Conservation (phyloP, 2,888 invertebrate species). For the Diaphora mendica region DNA sequence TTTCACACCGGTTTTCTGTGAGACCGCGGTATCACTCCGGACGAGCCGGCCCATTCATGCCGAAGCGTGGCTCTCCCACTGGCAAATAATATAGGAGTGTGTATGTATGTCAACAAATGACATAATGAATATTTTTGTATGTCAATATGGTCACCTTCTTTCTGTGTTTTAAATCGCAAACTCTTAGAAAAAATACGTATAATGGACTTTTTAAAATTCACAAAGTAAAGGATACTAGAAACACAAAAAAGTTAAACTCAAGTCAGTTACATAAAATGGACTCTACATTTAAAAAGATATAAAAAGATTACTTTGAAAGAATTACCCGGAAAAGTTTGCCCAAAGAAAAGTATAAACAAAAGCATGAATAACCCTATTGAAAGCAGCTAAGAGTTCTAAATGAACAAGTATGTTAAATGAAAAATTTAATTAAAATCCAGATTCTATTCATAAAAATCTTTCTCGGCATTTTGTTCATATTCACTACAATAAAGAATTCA, state of each 20-base stretch:
- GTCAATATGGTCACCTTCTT: no score
- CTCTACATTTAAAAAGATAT: constrained; percentile 17
- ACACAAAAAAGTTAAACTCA: not conserved
- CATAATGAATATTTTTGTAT: no score
- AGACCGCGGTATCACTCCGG: no score
- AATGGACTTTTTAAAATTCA: not conserved
- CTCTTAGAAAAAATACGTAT: no score
- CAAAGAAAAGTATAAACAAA: constrained; percentile 37
- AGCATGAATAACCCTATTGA: constrained; percentile 33
- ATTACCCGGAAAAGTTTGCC: constrained; percentile 17
- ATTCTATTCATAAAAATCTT: constrained; percentile 39
- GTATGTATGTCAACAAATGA: no score
- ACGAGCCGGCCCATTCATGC: no score
- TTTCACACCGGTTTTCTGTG: no score
- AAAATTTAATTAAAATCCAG: constrained; percentile 52
- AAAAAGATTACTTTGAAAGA: constrained; percentile 26
- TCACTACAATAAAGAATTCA: constrained; percentile 25
- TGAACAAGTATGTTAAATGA: constrained; percentile 49
- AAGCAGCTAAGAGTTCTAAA: constrained; percentile 41
- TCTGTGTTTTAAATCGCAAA: no score
- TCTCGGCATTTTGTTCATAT: constrained; percentile 38
- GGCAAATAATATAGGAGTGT: no score
- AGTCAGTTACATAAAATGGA: constrained; percentile 12
- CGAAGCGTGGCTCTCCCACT: no score
- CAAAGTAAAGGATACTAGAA: not conserved